A percentile compares a stretch with the other conserved stretches of the same genome.
Evolutionary conservation across 2,113 vertebrate species (phyloP).

Genomic region (Takifugu bimaculatus): DNA sequence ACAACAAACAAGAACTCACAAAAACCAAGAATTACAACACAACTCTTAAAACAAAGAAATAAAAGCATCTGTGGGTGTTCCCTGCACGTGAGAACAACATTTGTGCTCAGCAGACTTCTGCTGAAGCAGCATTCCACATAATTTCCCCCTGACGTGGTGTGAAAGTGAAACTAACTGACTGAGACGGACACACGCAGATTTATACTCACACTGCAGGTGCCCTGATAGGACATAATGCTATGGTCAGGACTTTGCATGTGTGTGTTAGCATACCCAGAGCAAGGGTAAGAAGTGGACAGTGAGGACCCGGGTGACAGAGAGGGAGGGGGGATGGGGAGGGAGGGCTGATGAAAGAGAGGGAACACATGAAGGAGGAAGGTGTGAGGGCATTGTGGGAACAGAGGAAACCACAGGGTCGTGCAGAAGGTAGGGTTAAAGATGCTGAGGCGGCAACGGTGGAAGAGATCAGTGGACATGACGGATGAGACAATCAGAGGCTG

Average conservation of each 20-base stretch:
- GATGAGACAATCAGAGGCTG: slow-evolving; percentile 35
- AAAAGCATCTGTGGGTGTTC: too few relatives aligned
- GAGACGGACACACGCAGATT: slow-evolving; percentile 58
- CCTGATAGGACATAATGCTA: slow-evolving; percentile 55
- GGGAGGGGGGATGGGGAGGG: slow-evolving; percentile 9
- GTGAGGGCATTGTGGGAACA: neutral
- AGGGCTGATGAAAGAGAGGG: slow-evolving; percentile 7
- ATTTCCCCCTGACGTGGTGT: slow-evolving; percentile 64
- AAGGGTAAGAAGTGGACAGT: slow-evolving; percentile 39
- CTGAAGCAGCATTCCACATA: slow-evolving; percentile 60
- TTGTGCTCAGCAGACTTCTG: slow-evolving; percentile 49
- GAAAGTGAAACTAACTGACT: slow-evolving; percentile 64
- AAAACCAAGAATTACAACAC: slow-evolving; percentile 1
- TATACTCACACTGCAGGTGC: slow-evolving; percentile 56
- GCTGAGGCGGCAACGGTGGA: slow-evolving; percentile 31
- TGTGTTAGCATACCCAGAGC: slow-evolving; percentile 15
- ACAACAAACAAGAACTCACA: neutral
- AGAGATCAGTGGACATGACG: slow-evolving; percentile 40
- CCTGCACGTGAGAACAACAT: slow-evolving; percentile 31
- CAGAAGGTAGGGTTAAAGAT: slow-evolving; percentile 3
- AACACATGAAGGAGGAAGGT: neutral
- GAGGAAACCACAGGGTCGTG: neutral
- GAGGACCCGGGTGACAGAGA: slow-evolving; percentile 15
- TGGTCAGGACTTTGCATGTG: slow-evolving; percentile 50
- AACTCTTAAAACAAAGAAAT: too few relatives aligned